These are phyloP conservation scores for Caenorhabditis sp. DNA, from an alignment of 2,888 invertebrate species.

Conservation along the genomic window DNA sequence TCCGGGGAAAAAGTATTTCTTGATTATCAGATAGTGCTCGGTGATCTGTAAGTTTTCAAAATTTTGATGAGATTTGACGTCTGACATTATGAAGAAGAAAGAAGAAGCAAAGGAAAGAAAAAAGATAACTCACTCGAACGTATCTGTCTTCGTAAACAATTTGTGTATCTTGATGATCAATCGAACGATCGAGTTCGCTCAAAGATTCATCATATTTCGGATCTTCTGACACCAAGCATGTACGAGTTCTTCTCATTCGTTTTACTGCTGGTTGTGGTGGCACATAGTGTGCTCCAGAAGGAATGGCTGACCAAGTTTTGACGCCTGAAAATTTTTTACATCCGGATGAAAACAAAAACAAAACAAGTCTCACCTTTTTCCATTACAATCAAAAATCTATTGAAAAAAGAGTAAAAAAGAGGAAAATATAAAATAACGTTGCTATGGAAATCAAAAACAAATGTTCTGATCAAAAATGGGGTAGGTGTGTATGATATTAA, in stretches of 20 bases:
- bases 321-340: background rate
- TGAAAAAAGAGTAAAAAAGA: background rate
- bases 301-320: conserved; percentile 1
- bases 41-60: background rate
- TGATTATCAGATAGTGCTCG: background rate
- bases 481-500: background rate
- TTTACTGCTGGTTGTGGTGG: background rate
- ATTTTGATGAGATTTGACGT: too few species aligned
- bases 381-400: background rate
- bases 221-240: background rate
- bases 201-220: background rate
- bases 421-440: background rate
- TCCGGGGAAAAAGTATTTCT: background rate
- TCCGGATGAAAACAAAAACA: background rate
- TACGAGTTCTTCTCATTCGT: background rate
- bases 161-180: background rate
- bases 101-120: background rate
- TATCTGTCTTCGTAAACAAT: conserved; percentile 6
- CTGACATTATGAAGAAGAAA: too few species aligned
- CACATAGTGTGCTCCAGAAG: background rate
- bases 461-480: background rate
- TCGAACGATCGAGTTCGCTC: background rate
- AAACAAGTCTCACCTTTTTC: background rate
- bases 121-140: background rate
- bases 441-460: background rate